Evolutionary conservation across 2,113 vertebrate species (phyloP), one percentile per base, ranked within the genome.

Genomic region (Microtus ochrogaster): DNA sequence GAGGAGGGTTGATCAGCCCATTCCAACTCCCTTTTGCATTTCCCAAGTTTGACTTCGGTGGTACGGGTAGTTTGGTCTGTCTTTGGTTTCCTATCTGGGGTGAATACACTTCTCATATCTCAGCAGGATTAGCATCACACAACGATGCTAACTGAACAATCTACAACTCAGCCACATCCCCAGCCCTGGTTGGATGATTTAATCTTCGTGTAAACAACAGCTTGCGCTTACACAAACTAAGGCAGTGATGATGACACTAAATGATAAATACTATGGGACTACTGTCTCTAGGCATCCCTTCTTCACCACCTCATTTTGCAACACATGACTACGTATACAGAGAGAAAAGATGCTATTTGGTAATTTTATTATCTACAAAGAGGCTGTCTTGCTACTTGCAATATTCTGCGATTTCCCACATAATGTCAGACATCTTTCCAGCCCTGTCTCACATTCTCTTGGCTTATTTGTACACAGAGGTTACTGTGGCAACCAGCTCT

Each of bases 401-500:
- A 92, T 94, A 92, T 87, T 77, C 44, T 92, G 17, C 6, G 96
- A 39, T 77, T 91, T 72, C 78, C 26, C 82, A 76, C n/a, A 39
- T 5, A 72, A 24, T 10, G 21, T 17, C 72, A 52, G 63, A 58
- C 17, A 58, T 88, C 49, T 93, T 79, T 68, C 26, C 74, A 72
- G 61, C 30, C 33, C 30, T 21, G 5, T 16, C 65, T 89, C n/a
- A 28, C 68, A 85, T 49, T 66, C 66, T 95, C 26, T 65, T n/a
- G 77, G 72, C 58, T 73, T 55, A 17, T 41, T 39, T 93, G 83
- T 85, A 16, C 52, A 73, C 72, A 41, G 81, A 28, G 61, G 83
- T 96, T 96, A 91, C 78, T 83, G 47, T 72, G 94, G 84, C 89
- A 92, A 89, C 94, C 72, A 93, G 66, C 44, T 86, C 13, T 22